Evolutionary conservation across 2,888 invertebrate genomes (phyloP).

Genomic region (Mesochorus sp.): DNA sequence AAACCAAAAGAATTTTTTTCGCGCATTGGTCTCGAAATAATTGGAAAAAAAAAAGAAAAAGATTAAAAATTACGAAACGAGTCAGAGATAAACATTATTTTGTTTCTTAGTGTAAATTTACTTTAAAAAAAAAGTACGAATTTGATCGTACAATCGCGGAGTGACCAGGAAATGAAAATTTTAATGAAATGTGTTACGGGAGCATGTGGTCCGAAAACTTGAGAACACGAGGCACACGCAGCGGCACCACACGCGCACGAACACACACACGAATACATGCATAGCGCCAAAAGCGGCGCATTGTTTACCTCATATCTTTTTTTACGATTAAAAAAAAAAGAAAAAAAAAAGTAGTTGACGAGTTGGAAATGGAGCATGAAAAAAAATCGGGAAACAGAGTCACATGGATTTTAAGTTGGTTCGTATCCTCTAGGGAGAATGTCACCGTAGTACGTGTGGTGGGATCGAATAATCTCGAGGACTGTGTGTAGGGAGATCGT

Average conservation of each 20-base stretch:
- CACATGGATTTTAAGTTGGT: too few relatives aligned
- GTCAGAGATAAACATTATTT: background rate
- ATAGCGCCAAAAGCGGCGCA: conserved; percentile 51
- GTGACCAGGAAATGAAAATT: background rate
- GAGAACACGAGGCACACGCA: conserved; percentile 23
- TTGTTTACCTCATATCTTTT: conserved; percentile 44
- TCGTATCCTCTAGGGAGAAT: too few relatives aligned
- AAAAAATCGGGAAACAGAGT: too few relatives aligned
- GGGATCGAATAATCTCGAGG: conserved; percentile 3
- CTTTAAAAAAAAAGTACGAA: background rate
- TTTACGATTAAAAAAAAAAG: background rate
- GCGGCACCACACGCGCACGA: conserved; percentile 6
- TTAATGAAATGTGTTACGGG: conserved; percentile 25
- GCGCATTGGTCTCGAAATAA: too few relatives aligned
- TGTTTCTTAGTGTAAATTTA: too few relatives aligned
- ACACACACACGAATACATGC: conserved; percentile 44
- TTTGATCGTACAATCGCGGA: background rate
- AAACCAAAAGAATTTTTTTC: too few relatives aligned
- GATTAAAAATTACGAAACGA: background rate
- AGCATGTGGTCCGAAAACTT: conserved; percentile 31
- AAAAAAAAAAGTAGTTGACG: background rate
- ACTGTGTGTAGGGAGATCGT: background rate
- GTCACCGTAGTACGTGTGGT: background rate
- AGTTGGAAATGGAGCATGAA: too few relatives aligned
- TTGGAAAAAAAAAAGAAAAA: too few relatives aligned